phyloP scores from a whole-genome alignment of 1,140 invertebrate genomes.

The Diplogasteroides magnus region DNA sequence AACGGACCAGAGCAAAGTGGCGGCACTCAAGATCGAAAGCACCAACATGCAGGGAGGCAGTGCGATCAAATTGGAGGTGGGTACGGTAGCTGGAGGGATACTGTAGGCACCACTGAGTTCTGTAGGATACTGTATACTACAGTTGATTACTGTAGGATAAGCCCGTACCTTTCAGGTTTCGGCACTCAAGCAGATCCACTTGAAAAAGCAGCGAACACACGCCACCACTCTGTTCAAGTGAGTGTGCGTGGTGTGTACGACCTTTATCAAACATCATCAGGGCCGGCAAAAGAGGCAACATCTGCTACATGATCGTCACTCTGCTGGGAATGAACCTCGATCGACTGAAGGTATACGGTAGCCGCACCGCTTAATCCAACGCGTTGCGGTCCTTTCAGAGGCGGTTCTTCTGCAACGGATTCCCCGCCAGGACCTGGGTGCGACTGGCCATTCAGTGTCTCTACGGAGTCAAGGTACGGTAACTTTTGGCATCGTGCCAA shows the following conservation, averaged over 20 bases:
- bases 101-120: too few relatives aligned
- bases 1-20: background rate
- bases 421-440: slow-evolving; percentile 17
- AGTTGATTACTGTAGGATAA: too few relatives aligned
- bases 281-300: background rate
- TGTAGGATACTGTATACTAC: too few relatives aligned
- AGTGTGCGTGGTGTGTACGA: too few relatives aligned
- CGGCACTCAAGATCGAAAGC: slow-evolving; percentile 29
- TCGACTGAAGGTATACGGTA: slow-evolving; percentile 8
- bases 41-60: slow-evolving; percentile 33
- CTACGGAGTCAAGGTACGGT: slow-evolving; percentile 10
- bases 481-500: background rate
- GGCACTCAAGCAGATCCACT: background rate
- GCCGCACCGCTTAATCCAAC: background rate
- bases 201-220: background rate
- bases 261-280: too few relatives aligned
- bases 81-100: background rate
- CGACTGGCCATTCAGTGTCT: slow-evolving; percentile 33
- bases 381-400: background rate
- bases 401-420: background rate
- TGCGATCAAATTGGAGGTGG: slow-evolving; percentile 33
- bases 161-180: background rate
- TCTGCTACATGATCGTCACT: slow-evolving; percentile 33
- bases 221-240: background rate
- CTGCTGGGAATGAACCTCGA: slow-evolving; percentile 28